A percentile compares a stretch with the other conserved stretches of the same genome.
phyloP scores from a whole-genome alignment of 1,140 invertebrate species.

The Drosophila malerkotliana region DNA sequence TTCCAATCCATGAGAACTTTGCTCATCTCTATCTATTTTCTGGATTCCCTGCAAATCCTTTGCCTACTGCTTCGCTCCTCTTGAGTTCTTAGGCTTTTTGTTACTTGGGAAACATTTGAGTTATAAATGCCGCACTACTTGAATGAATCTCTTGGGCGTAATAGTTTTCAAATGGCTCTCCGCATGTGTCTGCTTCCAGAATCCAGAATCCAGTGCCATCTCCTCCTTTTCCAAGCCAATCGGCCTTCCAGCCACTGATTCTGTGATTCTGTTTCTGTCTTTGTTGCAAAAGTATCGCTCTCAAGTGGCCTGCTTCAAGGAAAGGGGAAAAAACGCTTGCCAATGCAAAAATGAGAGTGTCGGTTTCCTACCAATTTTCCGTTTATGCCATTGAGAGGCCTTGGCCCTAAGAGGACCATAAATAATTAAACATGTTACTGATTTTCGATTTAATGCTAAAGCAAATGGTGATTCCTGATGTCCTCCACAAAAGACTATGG shows the following conservation, averaged over 20 bases:
- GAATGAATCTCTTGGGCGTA: constrained; percentile 79
- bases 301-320: constrained; percentile 34
- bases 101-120: constrained; percentile 64
- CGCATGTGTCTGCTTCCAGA: constrained; percentile 48
- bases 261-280: constrained; percentile 28
- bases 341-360: constrained; percentile 48
- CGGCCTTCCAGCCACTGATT: neutral
- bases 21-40: constrained; percentile 47
- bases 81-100: constrained; percentile 49
- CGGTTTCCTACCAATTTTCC: constrained; percentile 54
- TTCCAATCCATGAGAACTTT: neutral
- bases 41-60: constrained; percentile 25
- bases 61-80: constrained; percentile 18
- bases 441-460: constrained; percentile 28
- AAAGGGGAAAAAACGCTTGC: constrained; percentile 36
- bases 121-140: constrained; percentile 81
- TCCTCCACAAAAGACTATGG: neutral
- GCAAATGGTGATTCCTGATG: constrained; percentile 2
- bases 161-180: constrained; percentile 79
- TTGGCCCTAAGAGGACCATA: constrained; percentile 18
- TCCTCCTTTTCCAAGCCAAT: neutral
- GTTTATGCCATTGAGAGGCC: constrained; percentile 61
- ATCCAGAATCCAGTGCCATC: constrained; percentile 14
- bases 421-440: constrained; percentile 34
- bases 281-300: constrained; percentile 58